Conservation (phyloP, 1,140 invertebrate genomes). For the Monomorium pharaonis region DNA sequence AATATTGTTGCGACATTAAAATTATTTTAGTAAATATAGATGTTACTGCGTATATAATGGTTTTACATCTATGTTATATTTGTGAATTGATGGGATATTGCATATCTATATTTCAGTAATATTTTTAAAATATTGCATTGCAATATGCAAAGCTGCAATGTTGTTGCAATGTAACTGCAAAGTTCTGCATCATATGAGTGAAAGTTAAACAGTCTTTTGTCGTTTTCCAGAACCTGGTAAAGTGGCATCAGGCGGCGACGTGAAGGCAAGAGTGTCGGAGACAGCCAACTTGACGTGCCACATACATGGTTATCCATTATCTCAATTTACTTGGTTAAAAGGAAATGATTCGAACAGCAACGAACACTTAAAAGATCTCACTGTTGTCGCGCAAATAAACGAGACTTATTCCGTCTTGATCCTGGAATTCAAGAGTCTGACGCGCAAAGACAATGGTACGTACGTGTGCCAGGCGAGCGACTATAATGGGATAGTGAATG, state of each 20-base stretch:
- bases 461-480: slow-evolving; percentile 86
- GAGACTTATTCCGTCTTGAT: slow-evolving; percentile 86
- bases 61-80: too few relatives aligned
- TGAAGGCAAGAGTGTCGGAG: slow-evolving; percentile 85
- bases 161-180: too few relatives aligned
- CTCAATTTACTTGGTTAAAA: slow-evolving; percentile 86
- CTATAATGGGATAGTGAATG: slow-evolving; percentile 75
- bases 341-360: slow-evolving; percentile 83
- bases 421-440: slow-evolving; percentile 85
- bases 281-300: slow-evolving; percentile 85
- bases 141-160: too few relatives aligned
- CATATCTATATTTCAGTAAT: too few relatives aligned
- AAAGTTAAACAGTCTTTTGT: background rate
- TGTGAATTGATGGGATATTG: too few relatives aligned
- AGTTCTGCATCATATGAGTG: too few relatives aligned
- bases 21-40: too few relatives aligned
- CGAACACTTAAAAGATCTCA: slow-evolving; percentile 82
- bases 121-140: too few relatives aligned
- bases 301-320: slow-evolving; percentile 87
- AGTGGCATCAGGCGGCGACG: slow-evolving; percentile 81
- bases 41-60: too few relatives aligned
- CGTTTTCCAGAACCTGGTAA: slow-evolving; percentile 84
- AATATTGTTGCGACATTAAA: too few relatives aligned
- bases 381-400: slow-evolving; percentile 83
- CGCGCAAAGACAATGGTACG: slow-evolving; percentile 89